Evolutionary conservation across 2,888 invertebrate genomes (phyloP), one percentile per base, ranked within the genome.

Genomic region (Cerceris ruficornis): DNA sequence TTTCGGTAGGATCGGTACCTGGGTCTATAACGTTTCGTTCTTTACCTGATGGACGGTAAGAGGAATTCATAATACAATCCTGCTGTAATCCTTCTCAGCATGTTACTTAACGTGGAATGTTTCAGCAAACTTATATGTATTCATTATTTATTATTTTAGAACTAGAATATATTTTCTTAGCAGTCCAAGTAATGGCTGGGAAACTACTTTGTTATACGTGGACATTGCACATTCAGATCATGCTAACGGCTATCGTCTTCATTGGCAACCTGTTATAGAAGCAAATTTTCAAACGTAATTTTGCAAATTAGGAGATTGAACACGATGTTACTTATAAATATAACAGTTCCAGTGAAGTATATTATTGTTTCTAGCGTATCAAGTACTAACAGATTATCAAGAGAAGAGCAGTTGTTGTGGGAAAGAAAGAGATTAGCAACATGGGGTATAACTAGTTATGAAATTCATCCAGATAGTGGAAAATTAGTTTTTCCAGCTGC

Each of bases 391-490:
- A 94, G 94, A 88, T 95, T 96, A 94, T 97, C 97, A 0, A 94
- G 97, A 49, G 98, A 98, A 91, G 98, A 98, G 91, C 98, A 98
- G 91, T 92, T 99, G 66, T 93, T 98, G 76, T 96, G 98, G 94
- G 99, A 99, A 92, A 93, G 99, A 41, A 98, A 98, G 93, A 94
- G 99, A 69, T 94, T 98, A 55, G 96, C 98, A 0, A 97, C 97
- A 0, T 98, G 97, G 96, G 98, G 99, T 28, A 98, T 99, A 71
- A 98, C 98, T 0, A 97, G 97, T 0, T 99, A 98, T 89, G 98
- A 98, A 92, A 94, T 98, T 66, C 97, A 98, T 87, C 94, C 95
- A 46, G 94, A 94, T 7, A 95, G 96, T 39, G 98, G 98, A 41
- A 95, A 96, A 88, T 95, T 99, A 85, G 95, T 98, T 74, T 98